phyloP scores from a whole-genome alignment of 2,797 vertebrate genomes.

The Sandelia bainsii region DNA sequence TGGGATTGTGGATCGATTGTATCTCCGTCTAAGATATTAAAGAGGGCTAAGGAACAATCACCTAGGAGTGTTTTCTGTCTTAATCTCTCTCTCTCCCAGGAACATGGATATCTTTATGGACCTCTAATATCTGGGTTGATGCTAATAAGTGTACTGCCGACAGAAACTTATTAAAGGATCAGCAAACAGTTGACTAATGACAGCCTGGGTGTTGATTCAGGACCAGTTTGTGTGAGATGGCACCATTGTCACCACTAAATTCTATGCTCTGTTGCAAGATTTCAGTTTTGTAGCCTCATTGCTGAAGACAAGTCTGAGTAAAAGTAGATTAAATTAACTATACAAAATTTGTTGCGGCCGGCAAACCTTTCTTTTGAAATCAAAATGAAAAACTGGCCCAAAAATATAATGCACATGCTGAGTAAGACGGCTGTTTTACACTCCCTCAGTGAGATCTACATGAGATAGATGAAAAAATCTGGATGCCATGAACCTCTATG shows the following conservation, averaged over 20 bases:
- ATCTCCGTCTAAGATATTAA: slow-evolving; percentile 73
- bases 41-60: slow-evolving; percentile 53
- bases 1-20: slow-evolving; percentile 66
- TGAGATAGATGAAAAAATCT: background rate
- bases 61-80: slow-evolving; percentile 44
- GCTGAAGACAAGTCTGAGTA: background rate
- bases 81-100: slow-evolving; percentile 38
- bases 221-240: slow-evolving; percentile 20
- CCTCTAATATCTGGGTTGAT: slow-evolving; percentile 46
- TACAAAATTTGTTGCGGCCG: background rate
- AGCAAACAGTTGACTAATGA: slow-evolving; percentile 38
- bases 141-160: slow-evolving; percentile 52
- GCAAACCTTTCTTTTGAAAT: background rate
- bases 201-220: slow-evolving; percentile 38
- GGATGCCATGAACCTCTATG: no score
- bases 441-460: background rate
- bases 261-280: background rate
- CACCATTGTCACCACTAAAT: slow-evolving; percentile 36
- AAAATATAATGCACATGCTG: background rate
- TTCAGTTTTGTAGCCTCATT: slow-evolving; percentile 6
- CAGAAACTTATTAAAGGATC: slow-evolving; percentile 58
- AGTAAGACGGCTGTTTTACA: background rate
- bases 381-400: background rate
- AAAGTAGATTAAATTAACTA: background rate
- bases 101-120: slow-evolving; percentile 41